Evolutionary conservation across 2,888 invertebrate genomes (phyloP).

Genomic region (Strigamia crassipes): DNA sequence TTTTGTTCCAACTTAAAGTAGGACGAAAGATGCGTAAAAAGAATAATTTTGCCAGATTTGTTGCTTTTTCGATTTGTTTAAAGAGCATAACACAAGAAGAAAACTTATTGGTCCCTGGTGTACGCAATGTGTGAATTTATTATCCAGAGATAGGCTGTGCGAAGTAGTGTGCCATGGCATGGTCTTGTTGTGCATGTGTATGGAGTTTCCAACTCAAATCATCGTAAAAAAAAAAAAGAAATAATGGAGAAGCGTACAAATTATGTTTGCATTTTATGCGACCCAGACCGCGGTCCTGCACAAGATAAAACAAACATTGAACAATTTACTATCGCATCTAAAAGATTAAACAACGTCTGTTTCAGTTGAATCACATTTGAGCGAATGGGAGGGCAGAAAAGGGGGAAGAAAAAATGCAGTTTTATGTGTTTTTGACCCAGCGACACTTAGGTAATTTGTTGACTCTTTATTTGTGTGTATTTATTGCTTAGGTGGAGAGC

Average conservation of each 20-base stretch:
- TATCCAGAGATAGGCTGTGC: constrained; percentile 17
- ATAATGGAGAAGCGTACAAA: constrained; percentile 2
- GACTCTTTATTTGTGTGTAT: constrained; percentile 9
- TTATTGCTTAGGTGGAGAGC: neutral
- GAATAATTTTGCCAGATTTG: neutral
- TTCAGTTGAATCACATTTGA: neutral
- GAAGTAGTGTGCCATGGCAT: neutral
- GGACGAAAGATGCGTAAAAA: neutral
- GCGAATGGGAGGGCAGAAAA: neutral
- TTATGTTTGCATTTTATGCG: constrained; percentile 33
- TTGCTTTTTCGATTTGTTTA: constrained; percentile 4
- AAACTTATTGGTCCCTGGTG: constrained; percentile 25
- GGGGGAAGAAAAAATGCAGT: neutral
- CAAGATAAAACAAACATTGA: constrained; percentile 30
- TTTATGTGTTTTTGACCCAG: constrained; percentile 23
- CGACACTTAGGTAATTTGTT: constrained; percentile 27
- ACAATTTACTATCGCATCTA: constrained; percentile 19
- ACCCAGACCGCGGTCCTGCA: constrained; percentile 3
- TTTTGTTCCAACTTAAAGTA: neutral
- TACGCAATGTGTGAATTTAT: constrained; percentile 35
- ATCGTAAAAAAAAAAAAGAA: constrained; percentile 13
- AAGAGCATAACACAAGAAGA: constrained; percentile 15
- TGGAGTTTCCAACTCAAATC: constrained; percentile 21
- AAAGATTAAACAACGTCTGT: constrained; percentile 31
- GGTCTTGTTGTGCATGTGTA: constrained; percentile 4